Evolutionary conservation across 2,888 invertebrate genomes (phyloP).

Genomic region (Cloeon dipterum): DNA sequence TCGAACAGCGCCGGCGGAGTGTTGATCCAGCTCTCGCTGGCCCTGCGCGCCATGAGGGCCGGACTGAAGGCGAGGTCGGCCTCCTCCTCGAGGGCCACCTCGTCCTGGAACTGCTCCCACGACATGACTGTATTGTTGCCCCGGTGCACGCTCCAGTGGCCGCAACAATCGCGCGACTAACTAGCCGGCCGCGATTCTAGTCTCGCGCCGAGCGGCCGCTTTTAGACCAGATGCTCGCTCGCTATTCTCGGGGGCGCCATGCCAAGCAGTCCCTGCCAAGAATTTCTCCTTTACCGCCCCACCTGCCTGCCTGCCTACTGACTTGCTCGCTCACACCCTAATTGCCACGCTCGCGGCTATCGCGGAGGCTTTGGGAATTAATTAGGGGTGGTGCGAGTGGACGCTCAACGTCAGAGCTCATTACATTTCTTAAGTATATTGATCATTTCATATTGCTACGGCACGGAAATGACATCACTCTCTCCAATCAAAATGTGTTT

Average conservation of each 20-base stretch:
- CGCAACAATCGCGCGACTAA: too few species aligned
- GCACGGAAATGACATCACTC: too few species aligned
- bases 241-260: neutral
- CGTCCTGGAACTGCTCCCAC: slow-evolving; percentile 1
- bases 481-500: too few species aligned
- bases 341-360: neutral
- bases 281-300: neutral
- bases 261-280: neutral
- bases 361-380: too few species aligned
- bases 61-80: slow-evolving; percentile 72
- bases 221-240: neutral
- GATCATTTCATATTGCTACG: too few species aligned
- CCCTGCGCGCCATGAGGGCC: slow-evolving; percentile 62
- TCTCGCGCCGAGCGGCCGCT: neutral
- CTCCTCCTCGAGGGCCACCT: slow-evolving; percentile 34
- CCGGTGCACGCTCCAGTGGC: too few species aligned
- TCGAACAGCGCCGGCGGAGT: slow-evolving; percentile 46
- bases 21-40: slow-evolving; percentile 77
- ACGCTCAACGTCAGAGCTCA: too few species aligned
- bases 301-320: neutral
- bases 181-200: too few species aligned
- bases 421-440: too few species aligned
- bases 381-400: too few species aligned
- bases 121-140: too few species aligned
- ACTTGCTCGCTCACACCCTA: neutral